Evolutionary conservation across 2,797 vertebrate genomes (phyloP).

Genomic region (Poeciliopsis turneri): DNA sequence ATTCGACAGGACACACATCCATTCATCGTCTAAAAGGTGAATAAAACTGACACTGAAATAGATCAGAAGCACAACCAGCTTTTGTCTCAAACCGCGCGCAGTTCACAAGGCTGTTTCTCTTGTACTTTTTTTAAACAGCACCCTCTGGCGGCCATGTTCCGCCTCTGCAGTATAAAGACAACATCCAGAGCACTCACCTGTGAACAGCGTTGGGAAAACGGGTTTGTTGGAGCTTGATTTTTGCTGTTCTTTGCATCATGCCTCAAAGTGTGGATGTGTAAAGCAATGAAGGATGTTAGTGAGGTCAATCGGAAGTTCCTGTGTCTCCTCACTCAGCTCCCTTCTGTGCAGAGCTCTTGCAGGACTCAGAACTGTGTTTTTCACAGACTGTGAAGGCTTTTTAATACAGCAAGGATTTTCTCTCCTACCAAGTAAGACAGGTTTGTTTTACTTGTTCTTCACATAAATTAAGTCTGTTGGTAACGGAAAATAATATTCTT

Average conservation of each 20-base stretch:
- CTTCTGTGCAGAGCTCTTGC: not conserved
- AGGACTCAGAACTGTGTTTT: not conserved
- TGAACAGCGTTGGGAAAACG: constrained; percentile 12
- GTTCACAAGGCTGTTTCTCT: constrained; percentile 29
- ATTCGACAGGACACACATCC: constrained; percentile 53
- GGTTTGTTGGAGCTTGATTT: constrained; percentile 13
- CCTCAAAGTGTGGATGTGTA: constrained; percentile 16
- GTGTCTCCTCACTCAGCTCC: not conserved
- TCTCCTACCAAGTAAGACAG: not conserved
- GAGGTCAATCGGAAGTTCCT: constrained; percentile 23
- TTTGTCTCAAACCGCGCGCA: constrained; percentile 29
- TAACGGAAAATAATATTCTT: not conserved
- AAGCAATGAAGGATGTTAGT: constrained; percentile 21
- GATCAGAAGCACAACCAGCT: constrained; percentile 54
- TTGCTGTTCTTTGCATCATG: constrained; percentile 9
- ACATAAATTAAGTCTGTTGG: not conserved
- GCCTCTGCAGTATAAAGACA: constrained; percentile 59
- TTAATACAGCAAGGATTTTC: not conserved
- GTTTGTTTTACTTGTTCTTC: not conserved
- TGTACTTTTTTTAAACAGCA: constrained; percentile 66
- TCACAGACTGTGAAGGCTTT: constrained; percentile 5
- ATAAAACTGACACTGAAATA: constrained; percentile 49
- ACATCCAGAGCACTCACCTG: constrained; percentile 40
- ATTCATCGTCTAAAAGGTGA: constrained; percentile 54
- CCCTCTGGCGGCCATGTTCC: constrained; percentile 74